Percentiles rank a stretch among this genome's conserved stretches.
phyloP scores from a whole-genome alignment of 2,888 invertebrate genomes.

The Leptopilina myrica region DNA sequence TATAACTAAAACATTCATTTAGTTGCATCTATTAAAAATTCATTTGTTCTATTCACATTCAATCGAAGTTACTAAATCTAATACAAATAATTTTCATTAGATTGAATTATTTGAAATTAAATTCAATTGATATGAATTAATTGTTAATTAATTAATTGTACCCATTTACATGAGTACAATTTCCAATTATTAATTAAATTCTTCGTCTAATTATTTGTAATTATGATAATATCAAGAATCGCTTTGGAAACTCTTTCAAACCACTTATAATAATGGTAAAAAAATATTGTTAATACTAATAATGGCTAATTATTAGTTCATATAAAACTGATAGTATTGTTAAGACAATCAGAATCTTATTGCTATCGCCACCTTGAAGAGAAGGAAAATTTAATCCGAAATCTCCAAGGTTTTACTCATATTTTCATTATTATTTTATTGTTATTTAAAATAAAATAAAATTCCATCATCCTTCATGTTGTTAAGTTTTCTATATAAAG shows the following conservation, averaged over 20 bases:
- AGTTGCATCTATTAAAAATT: no score
- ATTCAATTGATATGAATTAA: no score
- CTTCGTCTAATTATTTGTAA: not conserved
- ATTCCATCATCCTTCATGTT: not conserved
- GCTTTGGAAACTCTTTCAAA: not conserved
- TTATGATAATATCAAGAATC: not conserved
- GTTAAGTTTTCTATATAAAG: not conserved
- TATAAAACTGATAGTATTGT: constrained; percentile 73
- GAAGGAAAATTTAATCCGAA: constrained; percentile 57
- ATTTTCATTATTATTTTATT: constrained; percentile 3
- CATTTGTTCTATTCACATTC: no score
- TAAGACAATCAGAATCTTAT: constrained; percentile 75
- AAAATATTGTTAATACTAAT: constrained; percentile 56
- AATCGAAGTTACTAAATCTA: no score
- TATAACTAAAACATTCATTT: no score
- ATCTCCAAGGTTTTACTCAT: constrained; percentile 4
- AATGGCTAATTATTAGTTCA: constrained; percentile 53
- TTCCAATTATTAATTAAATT: no score
- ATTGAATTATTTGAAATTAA: no score
- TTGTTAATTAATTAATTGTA: no score
- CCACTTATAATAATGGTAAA: constrained; percentile 55
- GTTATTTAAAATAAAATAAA: not conserved
- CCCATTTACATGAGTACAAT: no score
- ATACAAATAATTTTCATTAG: no score
- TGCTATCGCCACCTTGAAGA: constrained; percentile 70